These are phyloP conservation scores for Hypocryptadius cinnamomeus DNA, from an alignment of 2,113 vertebrate species.

Conservation along the genomic window DNA sequence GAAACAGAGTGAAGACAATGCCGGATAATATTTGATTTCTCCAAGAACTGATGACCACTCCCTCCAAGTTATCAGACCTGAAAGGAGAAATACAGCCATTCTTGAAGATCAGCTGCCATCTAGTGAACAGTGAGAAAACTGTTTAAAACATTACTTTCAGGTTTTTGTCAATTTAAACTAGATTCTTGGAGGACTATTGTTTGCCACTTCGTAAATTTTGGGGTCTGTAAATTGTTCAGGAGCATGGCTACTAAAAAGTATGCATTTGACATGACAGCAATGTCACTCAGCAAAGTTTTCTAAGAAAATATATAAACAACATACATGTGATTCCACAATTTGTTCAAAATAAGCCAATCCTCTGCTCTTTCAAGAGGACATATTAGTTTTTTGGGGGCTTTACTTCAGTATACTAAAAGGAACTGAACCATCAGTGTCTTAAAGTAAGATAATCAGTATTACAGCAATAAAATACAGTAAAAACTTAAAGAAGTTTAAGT, in stretches of 20 bases:
- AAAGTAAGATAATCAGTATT: background rate
- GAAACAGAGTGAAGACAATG: background rate
- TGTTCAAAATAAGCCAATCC: background rate
- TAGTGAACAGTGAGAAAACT: slow-evolving; percentile 41
- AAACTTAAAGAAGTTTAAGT: background rate
- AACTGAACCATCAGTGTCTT: background rate
- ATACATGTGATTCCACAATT: background rate
- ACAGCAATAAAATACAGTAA: background rate
- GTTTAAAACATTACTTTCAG: background rate
- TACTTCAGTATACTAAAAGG: background rate
- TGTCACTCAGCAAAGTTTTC: background rate
- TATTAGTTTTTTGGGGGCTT: background rate
- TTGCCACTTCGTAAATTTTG: background rate
- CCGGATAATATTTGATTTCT: background rate
- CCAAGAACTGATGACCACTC: background rate
- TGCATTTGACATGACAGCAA: background rate
- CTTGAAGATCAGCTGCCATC: slow-evolving; percentile 63
- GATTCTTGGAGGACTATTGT: background rate
- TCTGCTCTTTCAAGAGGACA: background rate
- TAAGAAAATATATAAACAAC: background rate
- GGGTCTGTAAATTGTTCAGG: background rate
- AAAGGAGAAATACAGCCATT: slow-evolving; percentile 12
- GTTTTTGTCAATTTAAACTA: background rate
- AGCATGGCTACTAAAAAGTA: background rate
- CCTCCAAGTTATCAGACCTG: background rate